These are phyloP conservation scores for Hetaerina titia DNA, from an alignment of 2,888 invertebrate species.

Conservation along the genomic window DNA sequence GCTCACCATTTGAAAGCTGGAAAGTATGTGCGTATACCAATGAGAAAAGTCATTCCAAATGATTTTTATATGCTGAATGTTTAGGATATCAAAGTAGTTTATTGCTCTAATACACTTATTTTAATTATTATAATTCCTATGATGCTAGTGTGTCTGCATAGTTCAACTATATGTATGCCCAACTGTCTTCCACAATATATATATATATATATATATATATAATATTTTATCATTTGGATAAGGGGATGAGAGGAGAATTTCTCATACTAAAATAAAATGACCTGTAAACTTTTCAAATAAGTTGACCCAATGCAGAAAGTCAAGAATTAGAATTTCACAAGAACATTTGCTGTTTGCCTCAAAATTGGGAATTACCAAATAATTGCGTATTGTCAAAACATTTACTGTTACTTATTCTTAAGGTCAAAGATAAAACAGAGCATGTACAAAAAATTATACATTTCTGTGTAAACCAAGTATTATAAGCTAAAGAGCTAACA, in stretches of 20 bases:
- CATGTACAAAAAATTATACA: background rate
- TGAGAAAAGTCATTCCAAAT: background rate
- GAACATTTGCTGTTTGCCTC: background rate
- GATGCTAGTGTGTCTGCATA: background rate
- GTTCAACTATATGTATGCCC: background rate
- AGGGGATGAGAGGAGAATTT: background rate
- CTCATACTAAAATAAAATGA: background rate
- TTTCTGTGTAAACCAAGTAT: background rate
- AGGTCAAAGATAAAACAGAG: background rate
- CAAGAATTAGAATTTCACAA: background rate
- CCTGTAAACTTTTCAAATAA: background rate
- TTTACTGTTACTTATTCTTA: background rate
- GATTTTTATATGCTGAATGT: background rate
- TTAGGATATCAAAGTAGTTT: background rate
- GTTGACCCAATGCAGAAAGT: background rate
- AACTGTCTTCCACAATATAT: background rate
- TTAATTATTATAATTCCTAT: background rate
- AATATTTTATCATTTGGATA: background rate
- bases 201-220: no score
- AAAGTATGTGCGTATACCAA: background rate
- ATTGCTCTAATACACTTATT: background rate
- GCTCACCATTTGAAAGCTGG: background rate
- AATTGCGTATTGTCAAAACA: background rate
- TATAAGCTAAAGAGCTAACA: background rate
- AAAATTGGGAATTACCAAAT: background rate